phyloP scores from a whole-genome alignment of 2,797 vertebrate species.

The Petrocephalus schoutedeni region DNA sequence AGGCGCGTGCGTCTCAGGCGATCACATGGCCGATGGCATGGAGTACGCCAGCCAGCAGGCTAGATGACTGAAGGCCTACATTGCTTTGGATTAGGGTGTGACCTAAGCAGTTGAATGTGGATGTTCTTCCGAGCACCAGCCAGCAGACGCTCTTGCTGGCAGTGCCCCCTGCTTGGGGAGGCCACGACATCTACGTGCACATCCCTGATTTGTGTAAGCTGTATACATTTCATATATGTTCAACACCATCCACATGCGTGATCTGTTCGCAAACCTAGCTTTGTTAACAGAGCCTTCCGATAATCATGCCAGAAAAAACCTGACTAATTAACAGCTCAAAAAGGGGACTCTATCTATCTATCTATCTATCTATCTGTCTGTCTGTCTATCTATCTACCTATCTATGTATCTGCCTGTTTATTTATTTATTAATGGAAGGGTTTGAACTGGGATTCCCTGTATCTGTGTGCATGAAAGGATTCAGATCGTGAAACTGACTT shows the following conservation, averaged over 20 bases:
- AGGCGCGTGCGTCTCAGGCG: background rate
- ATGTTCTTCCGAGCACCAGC: background rate
- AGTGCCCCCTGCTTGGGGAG: background rate
- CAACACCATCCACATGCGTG: background rate
- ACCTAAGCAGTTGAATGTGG: background rate
- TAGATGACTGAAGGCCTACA: background rate
- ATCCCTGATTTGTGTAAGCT: background rate
- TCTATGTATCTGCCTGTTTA: background rate
- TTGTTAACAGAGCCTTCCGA: background rate
- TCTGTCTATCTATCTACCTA: no score
- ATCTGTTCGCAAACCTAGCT: background rate
- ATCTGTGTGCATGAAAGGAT: background rate
- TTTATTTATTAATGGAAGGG: background rate
- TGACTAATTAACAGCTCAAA: background rate
- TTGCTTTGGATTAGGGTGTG: background rate
- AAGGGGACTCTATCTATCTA: background rate
- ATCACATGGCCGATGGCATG: background rate
- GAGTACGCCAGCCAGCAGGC: background rate
- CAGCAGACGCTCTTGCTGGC: constrained; percentile 3
- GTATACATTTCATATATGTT: background rate
- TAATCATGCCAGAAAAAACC: background rate
- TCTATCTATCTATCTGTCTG: no score
- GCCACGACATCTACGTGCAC: background rate
- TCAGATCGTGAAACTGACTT: background rate
- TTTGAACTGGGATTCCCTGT: background rate